phyloP scores from a whole-genome alignment of 2,888 invertebrate species.

The Lithosia quadra region DNA sequence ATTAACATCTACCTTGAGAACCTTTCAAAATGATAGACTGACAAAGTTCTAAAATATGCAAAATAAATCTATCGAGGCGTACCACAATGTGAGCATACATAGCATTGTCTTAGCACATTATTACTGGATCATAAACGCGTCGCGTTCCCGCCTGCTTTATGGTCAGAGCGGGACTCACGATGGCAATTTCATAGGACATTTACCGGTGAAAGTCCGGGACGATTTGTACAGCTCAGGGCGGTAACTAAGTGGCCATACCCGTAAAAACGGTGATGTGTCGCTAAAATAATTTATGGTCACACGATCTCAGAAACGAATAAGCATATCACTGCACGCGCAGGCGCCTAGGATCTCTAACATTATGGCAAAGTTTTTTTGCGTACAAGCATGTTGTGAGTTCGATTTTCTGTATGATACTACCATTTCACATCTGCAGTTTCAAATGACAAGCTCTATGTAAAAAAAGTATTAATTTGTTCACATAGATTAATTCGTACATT shows the following conservation, averaged over 20 bases:
- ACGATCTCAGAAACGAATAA: slow-evolving; percentile 16
- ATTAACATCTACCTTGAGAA: slow-evolving; percentile 56
- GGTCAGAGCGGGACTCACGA: slow-evolving; percentile 80
- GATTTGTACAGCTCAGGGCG: slow-evolving; percentile 74
- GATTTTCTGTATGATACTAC: neutral
- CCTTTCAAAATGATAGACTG: slow-evolving; percentile 48
- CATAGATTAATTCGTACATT: no score
- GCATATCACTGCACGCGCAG: no score
- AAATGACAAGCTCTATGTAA: neutral
- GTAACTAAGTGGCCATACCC: slow-evolving; percentile 66
- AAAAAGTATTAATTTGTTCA: no score
- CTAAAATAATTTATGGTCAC: slow-evolving; percentile 56
- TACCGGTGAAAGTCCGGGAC: slow-evolving; percentile 71
- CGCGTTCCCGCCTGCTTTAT: slow-evolving; percentile 76
- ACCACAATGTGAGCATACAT: slow-evolving; percentile 40
- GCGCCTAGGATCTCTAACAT: no score
- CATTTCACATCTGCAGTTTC: neutral
- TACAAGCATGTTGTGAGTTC: neutral
- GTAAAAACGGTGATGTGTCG: slow-evolving; percentile 67
- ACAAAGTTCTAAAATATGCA: slow-evolving; percentile 31
- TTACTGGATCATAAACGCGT: slow-evolving; percentile 79
- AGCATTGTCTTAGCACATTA: slow-evolving; percentile 70
- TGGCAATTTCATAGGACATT: slow-evolving; percentile 82
- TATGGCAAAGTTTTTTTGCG: neutral
- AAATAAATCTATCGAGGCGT: slow-evolving; percentile 32